Percentiles rank a stretch among this genome's conserved stretches.
These are phyloP conservation scores for Tipula lateralis DNA, from an alignment of 2,888 invertebrate genomes.

Conservation along the genomic window DNA sequence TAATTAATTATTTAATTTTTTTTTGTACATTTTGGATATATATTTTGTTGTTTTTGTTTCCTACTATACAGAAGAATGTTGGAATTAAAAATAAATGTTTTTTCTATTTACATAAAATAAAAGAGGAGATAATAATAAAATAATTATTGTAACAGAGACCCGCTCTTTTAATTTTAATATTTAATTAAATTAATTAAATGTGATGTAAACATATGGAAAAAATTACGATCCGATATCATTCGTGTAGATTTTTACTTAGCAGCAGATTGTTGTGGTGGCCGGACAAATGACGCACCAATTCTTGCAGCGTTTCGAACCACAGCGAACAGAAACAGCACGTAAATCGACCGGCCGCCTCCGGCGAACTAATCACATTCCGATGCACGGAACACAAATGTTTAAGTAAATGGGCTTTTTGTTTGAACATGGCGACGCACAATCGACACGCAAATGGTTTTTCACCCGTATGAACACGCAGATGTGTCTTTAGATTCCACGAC, in stretches of 20 bases:
- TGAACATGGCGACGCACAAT: conserved; percentile 86
- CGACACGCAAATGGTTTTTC: conserved; percentile 87
- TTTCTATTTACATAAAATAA: conserved; percentile 20
- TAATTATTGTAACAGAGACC: conserved; percentile 11
- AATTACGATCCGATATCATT: conserved; percentile 50
- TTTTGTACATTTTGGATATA: background rate
- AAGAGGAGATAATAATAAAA: background rate
- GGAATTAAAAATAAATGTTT: background rate
- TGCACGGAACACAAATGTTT: conserved; percentile 87
- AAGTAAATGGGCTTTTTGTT: conserved; percentile 81
- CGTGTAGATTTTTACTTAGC: conserved; percentile 81
- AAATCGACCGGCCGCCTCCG: conserved; percentile 70
- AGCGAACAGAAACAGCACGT: conserved; percentile 85
- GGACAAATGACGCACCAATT: conserved; percentile 78
- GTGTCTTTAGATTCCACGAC: conserved; percentile 90
- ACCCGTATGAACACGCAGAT: conserved; percentile 80
- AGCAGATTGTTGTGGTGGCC: conserved; percentile 84
- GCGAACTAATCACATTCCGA: conserved; percentile 79
- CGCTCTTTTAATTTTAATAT: conserved; percentile 3
- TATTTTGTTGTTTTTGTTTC: background rate
- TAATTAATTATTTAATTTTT: background rate
- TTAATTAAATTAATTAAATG: background rate
- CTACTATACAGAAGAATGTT: background rate
- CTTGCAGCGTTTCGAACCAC: conserved; percentile 79
- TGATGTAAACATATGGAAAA: background rate